Base-by-base conservation (phyloP, 2,113 vertebrate genomes). In the Numida meleagris region DNA sequence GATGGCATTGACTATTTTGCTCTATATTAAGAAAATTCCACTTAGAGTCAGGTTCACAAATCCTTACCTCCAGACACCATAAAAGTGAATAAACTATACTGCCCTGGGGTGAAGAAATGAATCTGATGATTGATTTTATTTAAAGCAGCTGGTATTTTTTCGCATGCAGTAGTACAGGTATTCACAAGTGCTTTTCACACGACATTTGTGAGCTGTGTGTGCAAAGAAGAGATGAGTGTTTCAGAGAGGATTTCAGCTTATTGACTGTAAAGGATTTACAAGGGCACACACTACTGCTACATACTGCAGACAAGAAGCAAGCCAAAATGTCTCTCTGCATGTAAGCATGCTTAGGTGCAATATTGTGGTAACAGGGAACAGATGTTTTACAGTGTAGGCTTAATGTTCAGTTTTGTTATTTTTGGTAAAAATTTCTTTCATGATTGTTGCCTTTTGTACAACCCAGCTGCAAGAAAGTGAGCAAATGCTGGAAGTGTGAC, bases 361-460 rank as follows among this genome's bases (percentile, higher is more conserved):
- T 97, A 93, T 96, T 96, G 97, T 98, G 97, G 97, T 92, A 97
- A 97, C 97, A 98, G 95, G 97, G 97, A 95, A 97, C 97, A 94
- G 95, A 95, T 84, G 65, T 97, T 97, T 91, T 97, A 96, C 96
- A 98, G 95, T 97, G 70, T 97, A 98, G 97, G 97, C 93, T 97
- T 97, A 95, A 96, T 96, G 89, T 98, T 97, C 93, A 95, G 96
- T 91, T 94, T 62, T 96, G 88, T 95, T 97, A 82, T 87, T 96
- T 93, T 95, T 94, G 96, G 97, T 97, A 96, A 96, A 97, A 97
- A 79, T 97, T 97, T 97, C 94, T 97, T 97, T 97, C 97, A 96
- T 97, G 96, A 97, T 97, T 97, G 96, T 98, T 97, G 95, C 96
- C 94, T 96, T 98, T 98, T 98, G 98, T 98, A 98, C 96, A 89